Conservation (phyloP, 1,140 invertebrate species). For the Periplaneta americana region DNA sequence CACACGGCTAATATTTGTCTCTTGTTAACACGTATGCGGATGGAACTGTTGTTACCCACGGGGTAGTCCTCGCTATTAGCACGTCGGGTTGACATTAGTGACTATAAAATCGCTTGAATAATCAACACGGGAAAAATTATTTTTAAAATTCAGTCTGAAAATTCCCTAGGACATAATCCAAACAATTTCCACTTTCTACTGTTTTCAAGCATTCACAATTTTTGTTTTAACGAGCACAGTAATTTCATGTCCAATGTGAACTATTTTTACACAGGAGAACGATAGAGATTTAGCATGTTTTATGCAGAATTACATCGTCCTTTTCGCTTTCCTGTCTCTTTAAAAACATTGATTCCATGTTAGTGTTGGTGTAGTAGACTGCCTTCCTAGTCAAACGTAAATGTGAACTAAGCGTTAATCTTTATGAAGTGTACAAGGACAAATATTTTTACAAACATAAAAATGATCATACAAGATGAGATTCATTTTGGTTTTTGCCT, state of each 20-base stretch:
- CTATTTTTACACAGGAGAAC: too few relatives aligned
- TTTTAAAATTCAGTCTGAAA: neutral
- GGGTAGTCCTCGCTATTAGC: too few relatives aligned
- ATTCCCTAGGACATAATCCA: neutral
- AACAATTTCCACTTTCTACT: neutral
- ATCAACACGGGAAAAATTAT: neutral
- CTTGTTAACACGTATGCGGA: neutral
- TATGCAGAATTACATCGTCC: neutral
- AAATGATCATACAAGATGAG: too few relatives aligned
- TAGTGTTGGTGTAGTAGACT: too few relatives aligned
- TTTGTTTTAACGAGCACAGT: neutral
- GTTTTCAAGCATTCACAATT: neutral
- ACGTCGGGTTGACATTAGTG: neutral
- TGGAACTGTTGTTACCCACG: neutral
- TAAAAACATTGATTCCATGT: too few relatives aligned
- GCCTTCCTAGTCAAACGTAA: too few relatives aligned
- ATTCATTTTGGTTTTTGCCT: too few relatives aligned
- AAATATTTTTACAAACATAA: too few relatives aligned
- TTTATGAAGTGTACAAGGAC: too few relatives aligned
- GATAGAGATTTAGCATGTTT: neutral
- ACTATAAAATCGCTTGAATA: neutral
- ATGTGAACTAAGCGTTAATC: too few relatives aligned
- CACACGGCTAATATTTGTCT: neutral
- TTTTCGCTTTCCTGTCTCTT: too few relatives aligned
- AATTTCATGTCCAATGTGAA: too few relatives aligned